Conservation (phyloP, 1,140 invertebrate genomes). For the Rhopalosiphum padi region DNA sequence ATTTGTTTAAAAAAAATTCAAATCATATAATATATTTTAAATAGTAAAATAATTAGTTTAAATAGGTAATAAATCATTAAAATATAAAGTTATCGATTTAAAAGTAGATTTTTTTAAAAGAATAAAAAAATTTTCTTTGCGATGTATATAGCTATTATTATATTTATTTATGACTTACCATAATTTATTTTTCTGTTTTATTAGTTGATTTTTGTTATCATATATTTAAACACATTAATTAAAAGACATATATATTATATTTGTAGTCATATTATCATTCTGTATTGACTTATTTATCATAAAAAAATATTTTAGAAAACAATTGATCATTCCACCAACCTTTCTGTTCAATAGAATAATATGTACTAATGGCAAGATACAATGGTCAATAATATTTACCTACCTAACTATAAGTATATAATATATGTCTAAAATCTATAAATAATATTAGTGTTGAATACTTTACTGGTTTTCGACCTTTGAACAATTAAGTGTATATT, state of each 20-base stretch:
- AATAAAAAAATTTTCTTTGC: neutral
- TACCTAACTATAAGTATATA: neutral
- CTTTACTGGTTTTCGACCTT: neutral
- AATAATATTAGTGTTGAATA: neutral
- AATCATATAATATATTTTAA: neutral
- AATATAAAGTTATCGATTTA: neutral
- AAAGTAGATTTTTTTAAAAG: neutral
- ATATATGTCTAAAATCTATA: neutral
- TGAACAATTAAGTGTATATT: neutral
- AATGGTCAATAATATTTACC: neutral
- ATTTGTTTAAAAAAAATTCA: neutral
- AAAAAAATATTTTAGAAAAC: neutral
- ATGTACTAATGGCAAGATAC: neutral
- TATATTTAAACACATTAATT: neutral
- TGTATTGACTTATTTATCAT: neutral
- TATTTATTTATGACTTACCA: neutral
- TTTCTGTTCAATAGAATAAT: neutral
- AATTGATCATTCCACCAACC: neutral
- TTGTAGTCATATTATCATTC: neutral
- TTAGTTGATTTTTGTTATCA: neutral
- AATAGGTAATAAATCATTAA: neutral
- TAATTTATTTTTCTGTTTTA: neutral
- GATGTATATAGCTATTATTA: neutral
- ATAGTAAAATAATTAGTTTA: neutral
- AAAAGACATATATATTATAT: neutral